Percentiles rank a stretch among this genome's conserved stretches.
These are phyloP conservation scores for Cremastinae sp. DNA, from an alignment of 2,888 invertebrate species.

Conservation along the genomic window DNA sequence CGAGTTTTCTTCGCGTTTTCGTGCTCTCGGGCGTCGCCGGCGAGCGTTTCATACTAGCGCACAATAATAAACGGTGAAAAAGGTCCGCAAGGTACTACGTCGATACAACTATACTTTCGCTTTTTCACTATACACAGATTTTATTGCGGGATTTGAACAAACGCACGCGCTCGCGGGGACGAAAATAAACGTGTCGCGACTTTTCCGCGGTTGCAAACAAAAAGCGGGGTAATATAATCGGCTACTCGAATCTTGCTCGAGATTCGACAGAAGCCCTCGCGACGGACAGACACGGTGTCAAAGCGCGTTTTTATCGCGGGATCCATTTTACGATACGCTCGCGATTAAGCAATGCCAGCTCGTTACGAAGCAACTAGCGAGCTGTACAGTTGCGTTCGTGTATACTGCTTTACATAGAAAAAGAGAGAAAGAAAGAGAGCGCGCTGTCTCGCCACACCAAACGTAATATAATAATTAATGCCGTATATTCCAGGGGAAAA, in stretches of 20 bases:
- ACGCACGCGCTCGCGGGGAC: not conserved
- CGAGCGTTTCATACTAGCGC: not conserved
- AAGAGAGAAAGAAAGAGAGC: constrained; percentile 9
- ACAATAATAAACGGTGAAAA: constrained; percentile 20
- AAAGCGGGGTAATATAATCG: no score
- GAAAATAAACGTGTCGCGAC: not conserved
- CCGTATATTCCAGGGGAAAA: constrained; percentile 8
- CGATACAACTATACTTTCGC: constrained; percentile 57
- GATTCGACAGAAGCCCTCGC: not conserved
- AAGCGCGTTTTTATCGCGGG: constrained; percentile 2
- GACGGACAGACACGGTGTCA: not conserved
- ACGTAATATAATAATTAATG: constrained; percentile 41
- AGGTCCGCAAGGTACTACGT: constrained; percentile 12
- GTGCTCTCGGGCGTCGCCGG: constrained; percentile 44
- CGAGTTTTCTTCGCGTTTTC: not conserved
- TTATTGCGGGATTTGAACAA: not conserved
- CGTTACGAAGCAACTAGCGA: constrained; percentile 7
- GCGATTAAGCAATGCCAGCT: constrained; percentile 17
- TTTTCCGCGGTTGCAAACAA: no score
- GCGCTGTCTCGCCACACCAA: constrained; percentile 17
- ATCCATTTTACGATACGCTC: constrained; percentile 6
- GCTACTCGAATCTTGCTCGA: no score
- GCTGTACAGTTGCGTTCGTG: not conserved
- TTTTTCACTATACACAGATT: constrained; percentile 41
- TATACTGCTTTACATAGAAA: not conserved